Evolutionary conservation across 2,113 vertebrate genomes (phyloP).

Genomic region (Zapornia atra): DNA sequence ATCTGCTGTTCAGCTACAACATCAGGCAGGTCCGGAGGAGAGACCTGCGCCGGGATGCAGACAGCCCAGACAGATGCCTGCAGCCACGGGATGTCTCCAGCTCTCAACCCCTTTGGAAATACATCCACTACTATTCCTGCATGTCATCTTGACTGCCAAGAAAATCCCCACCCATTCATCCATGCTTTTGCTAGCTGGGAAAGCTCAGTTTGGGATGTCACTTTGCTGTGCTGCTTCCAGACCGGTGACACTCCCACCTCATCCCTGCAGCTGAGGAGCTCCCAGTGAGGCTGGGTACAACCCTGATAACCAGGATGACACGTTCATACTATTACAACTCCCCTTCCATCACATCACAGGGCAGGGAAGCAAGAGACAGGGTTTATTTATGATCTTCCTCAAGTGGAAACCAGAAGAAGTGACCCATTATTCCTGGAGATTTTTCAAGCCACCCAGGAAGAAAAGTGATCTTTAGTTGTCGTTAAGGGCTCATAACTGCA

Average conservation of each 20-base stretch:
- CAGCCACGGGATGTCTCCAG: background rate
- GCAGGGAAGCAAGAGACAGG: background rate
- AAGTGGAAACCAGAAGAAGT: slow-evolving; percentile 1
- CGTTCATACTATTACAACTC: background rate
- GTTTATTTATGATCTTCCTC: slow-evolving; percentile 11
- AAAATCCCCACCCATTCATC: background rate
- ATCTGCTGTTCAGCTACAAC: background rate
- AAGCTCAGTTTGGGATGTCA: fast-evolving
- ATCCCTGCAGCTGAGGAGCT: background rate
- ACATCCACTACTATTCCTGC: background rate
- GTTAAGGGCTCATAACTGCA: slow-evolving; percentile 38
- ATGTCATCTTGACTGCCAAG: background rate
- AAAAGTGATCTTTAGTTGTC: slow-evolving; percentile 44
- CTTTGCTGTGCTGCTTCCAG: background rate
- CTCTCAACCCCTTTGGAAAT: background rate
- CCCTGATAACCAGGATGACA: fast-evolving
- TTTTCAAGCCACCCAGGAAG: slow-evolving; percentile 46
- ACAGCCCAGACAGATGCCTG: no score
- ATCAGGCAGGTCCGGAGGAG: background rate
- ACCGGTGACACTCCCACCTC: fast-evolving
- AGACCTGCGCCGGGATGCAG: fast-evolving
- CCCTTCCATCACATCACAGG: background rate
- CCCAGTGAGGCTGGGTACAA: background rate
- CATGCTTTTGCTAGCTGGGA: fast-evolving
- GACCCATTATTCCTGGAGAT: background rate